Evolutionary conservation across 2,113 vertebrate genomes (phyloP).

Genomic region (Oreotragus oreotragus): DNA sequence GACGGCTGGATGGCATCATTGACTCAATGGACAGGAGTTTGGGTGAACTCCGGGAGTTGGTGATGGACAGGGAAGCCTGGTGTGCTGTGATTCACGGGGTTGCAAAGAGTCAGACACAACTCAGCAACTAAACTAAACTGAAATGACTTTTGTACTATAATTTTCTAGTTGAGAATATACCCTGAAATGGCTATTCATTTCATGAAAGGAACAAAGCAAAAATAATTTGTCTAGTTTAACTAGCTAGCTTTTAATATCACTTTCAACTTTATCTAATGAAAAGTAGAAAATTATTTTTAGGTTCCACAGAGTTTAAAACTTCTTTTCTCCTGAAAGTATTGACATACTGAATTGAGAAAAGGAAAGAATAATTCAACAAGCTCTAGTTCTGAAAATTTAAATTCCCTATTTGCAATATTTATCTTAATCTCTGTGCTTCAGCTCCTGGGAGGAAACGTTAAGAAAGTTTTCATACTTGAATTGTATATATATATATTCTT

Average conservation of each 20-base stretch:
- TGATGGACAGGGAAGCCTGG: too few relatives aligned
- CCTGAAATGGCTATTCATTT: neutral
- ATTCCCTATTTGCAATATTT: neutral
- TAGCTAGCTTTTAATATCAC: neutral
- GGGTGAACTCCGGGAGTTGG: too few relatives aligned
- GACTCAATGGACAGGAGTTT: too few relatives aligned
- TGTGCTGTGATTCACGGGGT: too few relatives aligned
- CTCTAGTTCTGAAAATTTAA: neutral
- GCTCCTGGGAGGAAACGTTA: neutral
- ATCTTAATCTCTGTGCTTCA: neutral
- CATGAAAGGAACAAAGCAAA: neutral
- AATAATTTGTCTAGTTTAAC: neutral
- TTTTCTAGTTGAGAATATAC: neutral
- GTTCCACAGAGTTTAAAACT: neutral
- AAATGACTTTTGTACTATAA: neutral
- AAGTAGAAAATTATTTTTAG: neutral
- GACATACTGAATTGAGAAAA: neutral
- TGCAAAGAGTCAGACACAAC: too few relatives aligned
- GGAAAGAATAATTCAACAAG: neutral
- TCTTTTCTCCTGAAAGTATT: neutral
- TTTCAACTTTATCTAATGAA: constrained; percentile 12
- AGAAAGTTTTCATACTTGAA: neutral
- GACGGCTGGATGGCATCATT: too few relatives aligned
- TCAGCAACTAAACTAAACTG: too few relatives aligned
- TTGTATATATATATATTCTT: neutral